Evolutionary conservation across 2,888 invertebrate species (phyloP).

Genomic region (Leucoma salicis): DNA sequence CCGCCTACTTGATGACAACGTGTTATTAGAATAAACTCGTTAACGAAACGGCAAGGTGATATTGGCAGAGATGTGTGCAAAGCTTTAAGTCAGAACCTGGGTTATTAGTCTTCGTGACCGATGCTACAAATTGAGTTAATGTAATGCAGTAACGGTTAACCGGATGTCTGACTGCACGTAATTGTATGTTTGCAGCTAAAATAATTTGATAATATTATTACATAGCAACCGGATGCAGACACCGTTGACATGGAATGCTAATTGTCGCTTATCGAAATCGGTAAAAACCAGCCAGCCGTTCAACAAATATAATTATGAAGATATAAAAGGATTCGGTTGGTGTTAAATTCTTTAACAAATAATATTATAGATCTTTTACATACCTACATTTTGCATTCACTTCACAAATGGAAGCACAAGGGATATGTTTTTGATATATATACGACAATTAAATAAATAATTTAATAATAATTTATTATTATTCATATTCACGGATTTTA

Average conservation of each 20-base stretch:
- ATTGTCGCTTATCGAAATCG: slow-evolving; percentile 34
- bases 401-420: too few relatives aligned
- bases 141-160: background rate
- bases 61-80: too few relatives aligned
- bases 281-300: slow-evolving; percentile 27
- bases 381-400: background rate
- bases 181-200: slow-evolving; percentile 29
- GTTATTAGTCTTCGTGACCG: too few relatives aligned
- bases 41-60: too few relatives aligned
- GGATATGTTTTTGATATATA: too few relatives aligned
- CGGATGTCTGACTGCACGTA: slow-evolving; percentile 38
- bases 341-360: slow-evolving; percentile 6
- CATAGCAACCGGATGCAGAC: slow-evolving; percentile 26
- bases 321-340: slow-evolving; percentile 14
- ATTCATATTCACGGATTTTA: too few relatives aligned
- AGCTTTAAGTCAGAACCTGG: too few relatives aligned
- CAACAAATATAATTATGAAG: slow-evolving; percentile 22
- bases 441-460: too few relatives aligned
- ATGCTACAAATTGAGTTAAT: background rate
- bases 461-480: too few relatives aligned
- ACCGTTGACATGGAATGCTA: slow-evolving; percentile 24
- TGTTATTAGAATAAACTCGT: too few relatives aligned
- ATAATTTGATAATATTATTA: slow-evolving; percentile 31
- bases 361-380: background rate
- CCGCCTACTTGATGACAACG: too few relatives aligned